A percentile compares a stretch with the other conserved stretches of the same genome.
These are phyloP conservation scores for Epizoanthus scotinus DNA, from an alignment of 92 coral and sea anemone species.

Conservation along the genomic window DNA sequence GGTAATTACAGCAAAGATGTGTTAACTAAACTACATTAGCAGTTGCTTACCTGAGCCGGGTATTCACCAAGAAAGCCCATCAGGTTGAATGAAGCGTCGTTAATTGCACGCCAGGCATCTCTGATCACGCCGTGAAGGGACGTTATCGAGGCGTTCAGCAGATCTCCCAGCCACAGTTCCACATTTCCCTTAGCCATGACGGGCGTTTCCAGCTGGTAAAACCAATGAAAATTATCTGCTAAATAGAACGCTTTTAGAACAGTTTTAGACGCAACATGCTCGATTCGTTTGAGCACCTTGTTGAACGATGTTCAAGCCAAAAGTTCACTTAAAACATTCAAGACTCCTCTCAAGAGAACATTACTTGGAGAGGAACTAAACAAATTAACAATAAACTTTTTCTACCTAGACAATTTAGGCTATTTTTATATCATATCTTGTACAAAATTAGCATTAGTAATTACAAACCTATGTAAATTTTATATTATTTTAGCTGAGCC, in stretches of 20 bases:
- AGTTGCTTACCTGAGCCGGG: constrained; percentile 74
- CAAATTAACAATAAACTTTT: too few relatives aligned
- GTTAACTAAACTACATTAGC: neutral
- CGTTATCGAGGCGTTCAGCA: constrained; percentile 72
- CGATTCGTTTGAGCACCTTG: neutral
- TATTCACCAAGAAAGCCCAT: constrained; percentile 74
- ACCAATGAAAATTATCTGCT: neutral
- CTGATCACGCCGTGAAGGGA: constrained; percentile 87
- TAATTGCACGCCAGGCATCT: constrained; percentile 82
- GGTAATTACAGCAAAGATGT: neutral
- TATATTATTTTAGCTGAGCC: too few relatives aligned
- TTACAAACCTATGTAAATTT: too few relatives aligned
- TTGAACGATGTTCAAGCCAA: too few relatives aligned
- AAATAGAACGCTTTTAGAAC: neutral
- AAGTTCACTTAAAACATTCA: too few relatives aligned
- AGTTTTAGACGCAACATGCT: neutral
- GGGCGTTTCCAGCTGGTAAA: constrained; percentile 68
- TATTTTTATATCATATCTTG: too few relatives aligned
- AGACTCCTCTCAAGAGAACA: too few relatives aligned
- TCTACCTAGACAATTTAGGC: too few relatives aligned
- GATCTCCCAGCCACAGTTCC: constrained; percentile 86
- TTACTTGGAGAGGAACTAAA: too few relatives aligned
- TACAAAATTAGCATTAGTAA: too few relatives aligned
- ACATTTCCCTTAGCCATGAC: constrained; percentile 93
- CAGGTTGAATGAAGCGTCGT: constrained; percentile 71